phyloP scores from a whole-genome alignment of 1,140 invertebrate species.

The Calephelis nemesis region DNA sequence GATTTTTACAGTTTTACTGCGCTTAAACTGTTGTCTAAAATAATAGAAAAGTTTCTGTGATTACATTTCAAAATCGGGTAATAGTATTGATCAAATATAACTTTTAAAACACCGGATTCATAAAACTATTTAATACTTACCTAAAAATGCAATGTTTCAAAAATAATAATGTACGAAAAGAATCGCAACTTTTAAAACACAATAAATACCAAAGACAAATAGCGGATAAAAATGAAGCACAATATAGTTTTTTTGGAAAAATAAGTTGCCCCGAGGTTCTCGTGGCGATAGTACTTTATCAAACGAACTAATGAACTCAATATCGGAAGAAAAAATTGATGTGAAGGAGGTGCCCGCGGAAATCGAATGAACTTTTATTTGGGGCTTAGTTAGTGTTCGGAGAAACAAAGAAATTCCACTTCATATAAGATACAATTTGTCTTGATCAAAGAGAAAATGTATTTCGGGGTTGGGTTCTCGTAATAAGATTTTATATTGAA shows the following conservation, averaged over 20 bases:
- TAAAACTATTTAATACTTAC: too few species aligned
- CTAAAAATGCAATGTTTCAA: too few species aligned
- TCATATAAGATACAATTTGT: constrained; percentile 21
- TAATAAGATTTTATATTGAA: background rate
- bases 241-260: constrained; percentile 26
- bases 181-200: background rate
- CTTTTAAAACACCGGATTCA: too few species aligned
- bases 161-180: background rate
- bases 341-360: constrained; percentile 19
- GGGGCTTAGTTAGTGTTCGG: constrained; percentile 18
- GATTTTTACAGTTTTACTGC: too few species aligned
- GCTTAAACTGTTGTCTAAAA: too few species aligned
- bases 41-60: too few species aligned
- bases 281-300: constrained; percentile 25
- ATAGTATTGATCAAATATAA: too few species aligned
- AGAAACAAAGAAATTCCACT: constrained; percentile 24
- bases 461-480: background rate
- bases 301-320: constrained; percentile 34
- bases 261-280: constrained; percentile 22
- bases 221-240: constrained; percentile 15
- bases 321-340: constrained; percentile 28
- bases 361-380: constrained; percentile 28
- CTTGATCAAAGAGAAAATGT: constrained; percentile 6
- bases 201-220: background rate
- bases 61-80: too few species aligned